Percentiles rank a stretch among this genome's conserved stretches.
These are phyloP conservation scores for Rhegmatorhina hoffmannsi DNA, from an alignment of 2,113 vertebrate species.

Conservation along the genomic window DNA sequence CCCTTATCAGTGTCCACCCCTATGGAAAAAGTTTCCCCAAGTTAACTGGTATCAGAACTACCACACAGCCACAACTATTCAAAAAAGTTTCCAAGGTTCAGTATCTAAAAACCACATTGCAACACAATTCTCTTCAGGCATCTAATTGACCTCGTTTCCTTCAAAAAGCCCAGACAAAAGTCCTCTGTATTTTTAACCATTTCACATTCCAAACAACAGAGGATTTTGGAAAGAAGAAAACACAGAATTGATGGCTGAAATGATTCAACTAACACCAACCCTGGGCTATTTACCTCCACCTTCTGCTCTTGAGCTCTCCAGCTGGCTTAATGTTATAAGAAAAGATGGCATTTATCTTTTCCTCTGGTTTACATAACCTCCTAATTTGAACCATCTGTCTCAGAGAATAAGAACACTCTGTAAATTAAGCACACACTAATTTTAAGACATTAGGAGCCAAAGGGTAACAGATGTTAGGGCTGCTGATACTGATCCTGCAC, in stretches of 20 bases:
- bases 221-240: background rate
- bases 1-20: background rate
- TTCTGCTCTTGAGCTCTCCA: background rate
- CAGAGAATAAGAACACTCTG: background rate
- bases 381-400: background rate
- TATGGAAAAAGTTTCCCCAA: background rate
- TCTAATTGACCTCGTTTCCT: slow-evolving; percentile 34
- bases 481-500: background rate
- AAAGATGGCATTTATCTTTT: background rate
- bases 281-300: background rate
- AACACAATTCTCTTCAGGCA: slow-evolving; percentile 29
- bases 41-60: background rate
- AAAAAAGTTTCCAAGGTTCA: background rate
- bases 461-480: background rate
- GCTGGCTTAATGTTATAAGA: background rate
- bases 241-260: background rate
- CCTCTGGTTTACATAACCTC: background rate
- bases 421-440: background rate
- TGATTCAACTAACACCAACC: background rate
- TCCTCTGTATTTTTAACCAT: background rate
- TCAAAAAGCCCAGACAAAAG: background rate
- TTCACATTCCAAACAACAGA: background rate
- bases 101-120: background rate
- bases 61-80: background rate
- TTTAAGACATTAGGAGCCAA: background rate